A percentile compares a stretch with the other conserved stretches of the same genome.
Evolutionary conservation across 2,113 vertebrate genomes (phyloP).

Genomic region (Myotis lucifugus): DNA sequence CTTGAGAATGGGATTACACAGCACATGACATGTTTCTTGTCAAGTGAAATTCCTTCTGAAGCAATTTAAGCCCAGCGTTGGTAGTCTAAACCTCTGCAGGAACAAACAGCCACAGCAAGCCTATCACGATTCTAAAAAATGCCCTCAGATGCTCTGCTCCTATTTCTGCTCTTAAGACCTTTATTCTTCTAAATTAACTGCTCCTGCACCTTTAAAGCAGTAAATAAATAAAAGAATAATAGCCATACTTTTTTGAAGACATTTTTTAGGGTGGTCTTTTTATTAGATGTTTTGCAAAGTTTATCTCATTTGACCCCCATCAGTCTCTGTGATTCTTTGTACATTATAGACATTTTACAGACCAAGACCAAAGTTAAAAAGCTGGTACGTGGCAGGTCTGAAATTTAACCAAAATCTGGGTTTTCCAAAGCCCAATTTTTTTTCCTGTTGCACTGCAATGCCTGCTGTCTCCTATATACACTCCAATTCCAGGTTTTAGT

Average conservation of each 20-base stretch:
- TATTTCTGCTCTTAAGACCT: neutral
- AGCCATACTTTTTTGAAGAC: neutral
- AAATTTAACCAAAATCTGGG: neutral
- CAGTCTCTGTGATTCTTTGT: neutral
- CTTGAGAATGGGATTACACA: constrained; percentile 37
- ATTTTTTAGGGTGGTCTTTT: neutral
- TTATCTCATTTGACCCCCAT: neutral
- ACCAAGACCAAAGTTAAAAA: neutral
- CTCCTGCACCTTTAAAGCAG: neutral
- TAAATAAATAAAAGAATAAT: neutral
- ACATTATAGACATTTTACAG: neutral
- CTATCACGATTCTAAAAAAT: neutral
- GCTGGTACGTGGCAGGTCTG: neutral
- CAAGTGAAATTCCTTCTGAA: constrained; percentile 46
- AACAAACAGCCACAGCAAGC: neutral
- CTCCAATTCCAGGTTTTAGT: neutral
- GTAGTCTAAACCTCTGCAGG: neutral
- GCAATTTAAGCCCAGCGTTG: neutral
- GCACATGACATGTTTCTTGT: constrained; percentile 31
- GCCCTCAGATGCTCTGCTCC: neutral
- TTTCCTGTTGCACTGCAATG: neutral
- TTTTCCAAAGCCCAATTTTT: neutral
- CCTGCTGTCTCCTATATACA: neutral
- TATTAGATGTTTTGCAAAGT: neutral
- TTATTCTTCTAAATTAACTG: constrained; percentile 2